These are phyloP conservation scores for Ptyas mucosa DNA, from an alignment of 2,113 vertebrate species.

Conservation along the genomic window DNA sequence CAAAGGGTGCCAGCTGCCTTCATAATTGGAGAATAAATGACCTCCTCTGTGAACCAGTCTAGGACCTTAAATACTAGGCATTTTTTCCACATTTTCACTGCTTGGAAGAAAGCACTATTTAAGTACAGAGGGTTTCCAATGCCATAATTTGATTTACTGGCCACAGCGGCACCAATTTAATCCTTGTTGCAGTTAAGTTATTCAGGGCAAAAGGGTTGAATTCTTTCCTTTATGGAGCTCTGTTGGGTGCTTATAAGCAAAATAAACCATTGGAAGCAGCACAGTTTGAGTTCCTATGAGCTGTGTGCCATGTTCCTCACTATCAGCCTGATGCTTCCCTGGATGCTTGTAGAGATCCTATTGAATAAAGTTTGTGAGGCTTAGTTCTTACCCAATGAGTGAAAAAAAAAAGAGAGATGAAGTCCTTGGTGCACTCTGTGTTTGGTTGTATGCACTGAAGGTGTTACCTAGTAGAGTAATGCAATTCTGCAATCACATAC, in stretches of 20 bases:
- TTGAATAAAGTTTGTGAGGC: neutral
- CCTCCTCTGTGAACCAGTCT: neutral
- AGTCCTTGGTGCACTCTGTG: neutral
- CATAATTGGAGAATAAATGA: neutral
- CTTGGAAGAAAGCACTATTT: neutral
- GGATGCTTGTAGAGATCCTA: neutral
- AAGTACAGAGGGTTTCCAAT: neutral
- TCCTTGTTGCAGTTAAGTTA: neutral
- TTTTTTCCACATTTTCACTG: neutral
- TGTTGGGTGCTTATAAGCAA: neutral
- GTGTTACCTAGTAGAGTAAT: neutral
- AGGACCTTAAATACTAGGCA: neutral
- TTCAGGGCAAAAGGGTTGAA: neutral
- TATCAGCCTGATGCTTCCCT: neutral
- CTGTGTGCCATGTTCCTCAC: neutral
- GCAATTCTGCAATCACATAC: neutral
- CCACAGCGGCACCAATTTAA: neutral
- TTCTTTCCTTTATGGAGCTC: neutral
- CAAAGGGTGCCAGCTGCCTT: neutral
- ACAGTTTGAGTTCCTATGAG: neutral
- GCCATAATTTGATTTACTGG: neutral
- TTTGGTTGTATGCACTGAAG: neutral
- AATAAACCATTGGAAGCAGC: neutral
- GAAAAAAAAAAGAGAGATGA: neutral
- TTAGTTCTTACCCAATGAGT: neutral